Percentiles rank a stretch among this genome's conserved stretches.
Evolutionary conservation across 1,140 invertebrate genomes (phyloP).

Genomic region (Meteorus sp.): DNA sequence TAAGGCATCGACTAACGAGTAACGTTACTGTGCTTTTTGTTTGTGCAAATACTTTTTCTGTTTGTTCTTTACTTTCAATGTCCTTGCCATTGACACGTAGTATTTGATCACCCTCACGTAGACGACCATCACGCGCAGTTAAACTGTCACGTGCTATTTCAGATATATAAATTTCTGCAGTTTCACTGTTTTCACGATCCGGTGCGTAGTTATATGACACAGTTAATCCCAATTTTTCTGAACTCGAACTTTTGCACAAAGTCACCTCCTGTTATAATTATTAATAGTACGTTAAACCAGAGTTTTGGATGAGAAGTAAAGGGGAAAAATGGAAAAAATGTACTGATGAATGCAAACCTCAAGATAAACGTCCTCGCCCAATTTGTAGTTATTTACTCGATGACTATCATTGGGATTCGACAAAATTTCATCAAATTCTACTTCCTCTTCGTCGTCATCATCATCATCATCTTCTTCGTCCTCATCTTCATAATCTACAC

Average conservation of each 20-base stretch:
- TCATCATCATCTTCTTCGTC: slow-evolving; percentile 14
- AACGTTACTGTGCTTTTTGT: slow-evolving; percentile 61
- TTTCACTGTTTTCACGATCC: slow-evolving; percentile 50
- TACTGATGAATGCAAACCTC: slow-evolving; percentile 1
- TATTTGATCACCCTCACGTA: slow-evolving; percentile 76
- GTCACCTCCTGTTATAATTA: slow-evolving; percentile 70
- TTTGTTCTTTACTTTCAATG: slow-evolving; percentile 63
- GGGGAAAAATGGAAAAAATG: not conserved
- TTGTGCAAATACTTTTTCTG: slow-evolving; percentile 60
- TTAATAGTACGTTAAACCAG: not conserved
- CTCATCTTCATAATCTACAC: slow-evolving; percentile 61
- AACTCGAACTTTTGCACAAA: slow-evolving; percentile 60
- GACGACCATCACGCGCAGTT: slow-evolving; percentile 68
- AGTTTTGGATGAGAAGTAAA: slow-evolving; percentile 8
- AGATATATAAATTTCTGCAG: slow-evolving; percentile 69
- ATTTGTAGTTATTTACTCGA: slow-evolving; percentile 11
- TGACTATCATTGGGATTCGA: slow-evolving; percentile 12
- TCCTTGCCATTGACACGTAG: slow-evolving; percentile 66
- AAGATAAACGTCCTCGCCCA: slow-evolving; percentile 19
- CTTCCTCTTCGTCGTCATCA: slow-evolving; percentile 11
- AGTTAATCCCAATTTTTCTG: slow-evolving; percentile 70
- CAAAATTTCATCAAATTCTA: slow-evolving; percentile 22
- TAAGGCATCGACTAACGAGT: slow-evolving; percentile 60
- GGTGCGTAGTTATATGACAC: slow-evolving; percentile 69
- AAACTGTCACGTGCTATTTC: slow-evolving; percentile 72